These are phyloP conservation scores for human (Homo sapiens) DNA, from an alignment of 2,113 vertebrate genomes.

Conservation along the genomic window DNA sequence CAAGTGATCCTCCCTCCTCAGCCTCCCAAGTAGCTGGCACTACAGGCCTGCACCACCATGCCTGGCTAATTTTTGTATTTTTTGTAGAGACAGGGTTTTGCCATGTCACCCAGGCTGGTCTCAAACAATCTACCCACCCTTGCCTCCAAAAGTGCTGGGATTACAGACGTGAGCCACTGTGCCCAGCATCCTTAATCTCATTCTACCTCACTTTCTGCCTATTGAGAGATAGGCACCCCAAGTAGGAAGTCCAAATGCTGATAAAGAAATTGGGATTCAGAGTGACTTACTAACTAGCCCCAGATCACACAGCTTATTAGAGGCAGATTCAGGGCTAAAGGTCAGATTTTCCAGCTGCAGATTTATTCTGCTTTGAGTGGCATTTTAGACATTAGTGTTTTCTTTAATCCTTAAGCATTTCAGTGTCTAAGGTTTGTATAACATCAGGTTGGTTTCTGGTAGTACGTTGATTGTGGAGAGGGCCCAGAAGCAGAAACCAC, in stretches of 20 bases:
- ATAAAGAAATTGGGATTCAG: neutral
- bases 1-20: too few relatives aligned
- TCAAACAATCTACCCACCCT: too few relatives aligned
- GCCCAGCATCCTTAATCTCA: neutral
- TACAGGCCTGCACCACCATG: too few relatives aligned
- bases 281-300: neutral
- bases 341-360: neutral
- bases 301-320: neutral
- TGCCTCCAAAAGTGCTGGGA: too few relatives aligned
- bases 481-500: conserved; percentile 56
- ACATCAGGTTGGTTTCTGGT: neutral
- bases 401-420: conserved; percentile 19
- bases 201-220: neutral
- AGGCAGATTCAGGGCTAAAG: neutral
- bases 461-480: conserved; percentile 55
- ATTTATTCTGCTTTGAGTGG: neutral
- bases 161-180: too few relatives aligned
- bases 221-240: neutral
- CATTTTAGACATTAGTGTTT: conserved; percentile 24
- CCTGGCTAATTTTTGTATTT: too few relatives aligned
- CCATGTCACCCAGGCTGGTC: too few relatives aligned
- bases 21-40: too few relatives aligned
- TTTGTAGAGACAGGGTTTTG: too few relatives aligned
- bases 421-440: neutral
- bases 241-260: neutral